Percentiles rank a stretch among this genome's conserved stretches.
phyloP scores from a whole-genome alignment of 2,888 invertebrate genomes.

The Stegophylla sp. region DNA sequence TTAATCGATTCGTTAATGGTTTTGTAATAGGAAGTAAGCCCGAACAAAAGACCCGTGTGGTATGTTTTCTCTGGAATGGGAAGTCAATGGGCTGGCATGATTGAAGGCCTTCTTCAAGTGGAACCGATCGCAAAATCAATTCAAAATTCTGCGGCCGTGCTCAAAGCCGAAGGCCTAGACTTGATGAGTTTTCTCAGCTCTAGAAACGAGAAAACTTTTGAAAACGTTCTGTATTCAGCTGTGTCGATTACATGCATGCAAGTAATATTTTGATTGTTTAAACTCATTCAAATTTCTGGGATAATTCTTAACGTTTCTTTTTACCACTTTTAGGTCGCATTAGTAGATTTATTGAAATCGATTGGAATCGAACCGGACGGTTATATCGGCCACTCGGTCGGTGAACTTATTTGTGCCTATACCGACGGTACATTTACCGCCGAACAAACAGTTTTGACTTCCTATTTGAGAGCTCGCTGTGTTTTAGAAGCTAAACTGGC shows the following conservation, averaged over 20 bases:
- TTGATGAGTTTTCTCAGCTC: conserved; percentile 82
- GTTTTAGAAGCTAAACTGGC: conserved; percentile 78
- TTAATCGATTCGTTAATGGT: conserved; percentile 4
- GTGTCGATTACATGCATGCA: conserved; percentile 94
- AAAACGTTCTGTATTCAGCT: conserved; percentile 88
- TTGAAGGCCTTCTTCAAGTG: conserved; percentile 80
- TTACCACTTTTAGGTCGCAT: conserved; percentile 73
- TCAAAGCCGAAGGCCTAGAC: conserved; percentile 82
- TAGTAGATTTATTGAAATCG: conserved; percentile 82
- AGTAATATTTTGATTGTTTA: conserved; percentile 64
- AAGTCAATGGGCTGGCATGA: conserved; percentile 97
- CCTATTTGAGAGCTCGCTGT: conserved; percentile 89
- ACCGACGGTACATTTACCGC: conserved; percentile 86
- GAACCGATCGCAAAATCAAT: conserved; percentile 83
- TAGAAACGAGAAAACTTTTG: conserved; percentile 78
- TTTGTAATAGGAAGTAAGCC: conserved; percentile 32
- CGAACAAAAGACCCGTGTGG: conserved; percentile 77
- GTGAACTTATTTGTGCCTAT: conserved; percentile 73
- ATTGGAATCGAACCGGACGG: conserved; percentile 87
- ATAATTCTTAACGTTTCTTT: background rate
- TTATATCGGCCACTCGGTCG: conserved; percentile 86
- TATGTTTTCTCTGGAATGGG: conserved; percentile 98
- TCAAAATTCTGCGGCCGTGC: conserved; percentile 72
- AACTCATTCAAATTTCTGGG: background rate
- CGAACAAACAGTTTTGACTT: conserved; percentile 91